Evolutionary conservation across 2,888 invertebrate genomes (phyloP).

Genomic region (Mesoligia furuncula): DNA sequence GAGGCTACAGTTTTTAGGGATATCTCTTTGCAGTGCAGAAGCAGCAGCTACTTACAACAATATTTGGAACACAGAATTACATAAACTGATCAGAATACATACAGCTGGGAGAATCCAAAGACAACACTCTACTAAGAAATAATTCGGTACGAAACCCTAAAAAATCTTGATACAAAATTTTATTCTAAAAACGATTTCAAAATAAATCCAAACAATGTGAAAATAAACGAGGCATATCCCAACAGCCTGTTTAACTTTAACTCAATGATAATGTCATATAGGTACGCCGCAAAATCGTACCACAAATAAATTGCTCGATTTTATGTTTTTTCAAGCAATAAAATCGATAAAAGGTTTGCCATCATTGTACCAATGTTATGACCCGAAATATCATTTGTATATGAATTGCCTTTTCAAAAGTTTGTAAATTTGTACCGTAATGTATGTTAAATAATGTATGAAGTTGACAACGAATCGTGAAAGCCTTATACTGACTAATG

Average conservation of each 20-base stretch:
- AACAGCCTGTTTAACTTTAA: constrained; percentile 21
- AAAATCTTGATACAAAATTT: neutral
- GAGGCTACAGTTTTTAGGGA: neutral
- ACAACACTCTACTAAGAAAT: too few species aligned
- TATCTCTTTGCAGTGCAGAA: neutral
- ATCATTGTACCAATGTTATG: constrained; percentile 41
- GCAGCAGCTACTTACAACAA: neutral
- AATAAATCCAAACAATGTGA: constrained; percentile 22
- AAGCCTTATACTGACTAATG: neutral
- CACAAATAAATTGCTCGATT: constrained; percentile 57
- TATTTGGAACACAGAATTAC: neutral
- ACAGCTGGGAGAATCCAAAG: too few species aligned
- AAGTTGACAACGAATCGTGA: constrained; percentile 4
- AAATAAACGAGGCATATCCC: constrained; percentile 11
- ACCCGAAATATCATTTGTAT: constrained; percentile 53
- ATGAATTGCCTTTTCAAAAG: constrained; percentile 56
- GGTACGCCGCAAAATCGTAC: constrained; percentile 39
- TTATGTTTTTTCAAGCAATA: constrained; percentile 58
- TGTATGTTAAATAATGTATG: constrained; percentile 46
- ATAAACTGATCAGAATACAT: neutral
- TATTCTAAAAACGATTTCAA: constrained; percentile 24
- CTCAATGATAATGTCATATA: constrained; percentile 25
- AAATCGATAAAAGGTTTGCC: constrained; percentile 56
- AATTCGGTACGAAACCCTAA: neutral
- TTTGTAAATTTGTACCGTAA: constrained; percentile 22